These are phyloP conservation scores for Coendou prehensilis DNA, from an alignment of 2,797 vertebrate species.

Conservation along the genomic window DNA sequence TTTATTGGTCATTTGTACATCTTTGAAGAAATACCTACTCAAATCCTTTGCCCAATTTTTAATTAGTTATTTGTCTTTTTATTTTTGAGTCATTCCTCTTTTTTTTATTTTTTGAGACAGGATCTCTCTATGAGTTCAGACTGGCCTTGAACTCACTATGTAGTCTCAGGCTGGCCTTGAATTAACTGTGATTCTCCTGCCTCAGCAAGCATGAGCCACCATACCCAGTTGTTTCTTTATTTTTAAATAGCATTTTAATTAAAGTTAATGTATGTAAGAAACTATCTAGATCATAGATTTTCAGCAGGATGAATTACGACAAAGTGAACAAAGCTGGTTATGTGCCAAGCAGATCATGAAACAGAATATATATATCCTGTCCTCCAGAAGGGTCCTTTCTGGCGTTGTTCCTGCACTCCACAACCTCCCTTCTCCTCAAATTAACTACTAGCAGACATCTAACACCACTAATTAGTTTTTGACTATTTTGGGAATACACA, in stretches of 20 bases:
- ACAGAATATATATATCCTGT: not conserved
- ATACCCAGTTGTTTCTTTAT: not conserved
- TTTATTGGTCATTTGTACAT: not conserved
- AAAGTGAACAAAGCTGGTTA: not conserved
- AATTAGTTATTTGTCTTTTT: not conserved
- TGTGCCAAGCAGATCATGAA: not conserved
- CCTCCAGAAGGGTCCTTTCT: not conserved
- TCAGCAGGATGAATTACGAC: not conserved
- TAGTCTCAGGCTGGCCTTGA: not conserved
- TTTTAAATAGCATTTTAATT: constrained; percentile 67
- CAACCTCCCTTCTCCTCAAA: not conserved
- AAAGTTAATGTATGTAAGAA: constrained; percentile 16
- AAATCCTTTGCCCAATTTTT: not conserved
- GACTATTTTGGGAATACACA: constrained; percentile 1
- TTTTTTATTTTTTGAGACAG: not conserved
- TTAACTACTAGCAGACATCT: not conserved
- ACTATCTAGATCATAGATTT: not conserved
- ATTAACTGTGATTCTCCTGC: not conserved
- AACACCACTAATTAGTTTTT: not conserved
- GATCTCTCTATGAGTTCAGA: not conserved
- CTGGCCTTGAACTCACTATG: not conserved
- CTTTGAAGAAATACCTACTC: not conserved
- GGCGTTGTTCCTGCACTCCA: not conserved
- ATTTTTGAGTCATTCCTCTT: not conserved
- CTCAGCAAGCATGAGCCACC: not conserved